Evolutionary conservation across 2,797 vertebrate species (phyloP).

Genomic region (Callimico goeldii): DNA sequence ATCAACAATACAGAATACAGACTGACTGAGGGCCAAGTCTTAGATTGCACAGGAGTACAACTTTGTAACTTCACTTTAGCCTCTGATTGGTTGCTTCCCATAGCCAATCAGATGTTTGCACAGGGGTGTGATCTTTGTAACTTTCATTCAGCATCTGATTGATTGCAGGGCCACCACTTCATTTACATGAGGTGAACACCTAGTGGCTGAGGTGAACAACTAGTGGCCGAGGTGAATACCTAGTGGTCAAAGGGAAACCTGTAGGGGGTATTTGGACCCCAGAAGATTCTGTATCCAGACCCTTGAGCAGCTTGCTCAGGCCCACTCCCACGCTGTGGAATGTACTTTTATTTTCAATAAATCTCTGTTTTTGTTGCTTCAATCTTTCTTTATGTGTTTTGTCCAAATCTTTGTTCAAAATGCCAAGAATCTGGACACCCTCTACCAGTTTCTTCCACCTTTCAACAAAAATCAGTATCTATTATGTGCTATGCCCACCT

Average conservation of each 20-base stretch:
- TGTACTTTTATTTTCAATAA: neutral
- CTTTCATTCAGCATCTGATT: neutral
- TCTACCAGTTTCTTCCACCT: neutral
- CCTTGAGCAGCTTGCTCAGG: neutral
- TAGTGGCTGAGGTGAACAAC: neutral
- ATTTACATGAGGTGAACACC: neutral
- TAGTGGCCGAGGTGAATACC: neutral
- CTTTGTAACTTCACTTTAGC: neutral
- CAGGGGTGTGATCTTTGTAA: neutral
- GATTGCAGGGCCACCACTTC: neutral
- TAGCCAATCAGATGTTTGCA: neutral
- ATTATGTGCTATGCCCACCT: neutral
- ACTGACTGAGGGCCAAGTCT: neutral
- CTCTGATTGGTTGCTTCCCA: neutral
- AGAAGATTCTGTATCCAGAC: neutral
- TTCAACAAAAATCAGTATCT: neutral
- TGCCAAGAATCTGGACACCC: neutral
- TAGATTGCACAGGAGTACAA: neutral
- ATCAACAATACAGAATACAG: too few relatives aligned
- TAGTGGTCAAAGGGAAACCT: neutral
- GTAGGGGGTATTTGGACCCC: neutral
- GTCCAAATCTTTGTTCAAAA: neutral
- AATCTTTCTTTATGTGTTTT: neutral
- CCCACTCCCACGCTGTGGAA: neutral
- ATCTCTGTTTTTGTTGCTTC: neutral